Evolutionary conservation across 2,888 invertebrate species (phyloP).

Genomic region (Tipula vernalis): DNA sequence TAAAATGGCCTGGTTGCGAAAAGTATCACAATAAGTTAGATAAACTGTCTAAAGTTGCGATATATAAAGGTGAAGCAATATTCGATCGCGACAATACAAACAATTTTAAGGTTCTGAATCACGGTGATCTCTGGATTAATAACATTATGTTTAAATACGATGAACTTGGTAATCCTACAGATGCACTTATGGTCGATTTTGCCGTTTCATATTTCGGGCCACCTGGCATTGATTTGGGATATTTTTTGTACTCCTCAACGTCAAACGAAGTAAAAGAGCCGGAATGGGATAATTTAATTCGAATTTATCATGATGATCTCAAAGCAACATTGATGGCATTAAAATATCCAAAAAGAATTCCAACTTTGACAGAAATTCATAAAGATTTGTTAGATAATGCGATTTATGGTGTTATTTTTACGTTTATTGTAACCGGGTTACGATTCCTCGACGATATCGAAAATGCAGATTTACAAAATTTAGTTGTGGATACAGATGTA

Average conservation of each 20-base stretch:
- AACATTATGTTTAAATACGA: constrained; percentile 11
- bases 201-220: neutral
- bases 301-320: neutral
- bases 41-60: neutral
- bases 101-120: constrained; percentile 9
- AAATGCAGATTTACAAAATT: neutral
- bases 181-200: constrained; percentile 8
- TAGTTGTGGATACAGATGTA: neutral
- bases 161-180: constrained; percentile 16
- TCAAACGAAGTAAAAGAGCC: neutral
- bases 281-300: neutral
- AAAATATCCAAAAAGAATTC: neutral
- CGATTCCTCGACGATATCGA: neutral
- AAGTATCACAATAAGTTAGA: neutral
- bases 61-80: neutral
- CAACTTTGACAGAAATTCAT: neutral
- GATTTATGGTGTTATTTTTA: neutral
- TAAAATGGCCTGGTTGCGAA: neutral
- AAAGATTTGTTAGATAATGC: neutral
- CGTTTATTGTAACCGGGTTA: neutral
- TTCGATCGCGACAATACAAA: neutral
- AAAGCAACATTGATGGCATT: neutral
- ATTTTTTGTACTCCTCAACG: neutral
- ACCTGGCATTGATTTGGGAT: constrained; percentile 6
- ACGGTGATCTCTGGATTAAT: constrained; percentile 9